Conservation (phyloP, 2,888 invertebrate species). For the Bursaphelenchus okinawaensis region DNA sequence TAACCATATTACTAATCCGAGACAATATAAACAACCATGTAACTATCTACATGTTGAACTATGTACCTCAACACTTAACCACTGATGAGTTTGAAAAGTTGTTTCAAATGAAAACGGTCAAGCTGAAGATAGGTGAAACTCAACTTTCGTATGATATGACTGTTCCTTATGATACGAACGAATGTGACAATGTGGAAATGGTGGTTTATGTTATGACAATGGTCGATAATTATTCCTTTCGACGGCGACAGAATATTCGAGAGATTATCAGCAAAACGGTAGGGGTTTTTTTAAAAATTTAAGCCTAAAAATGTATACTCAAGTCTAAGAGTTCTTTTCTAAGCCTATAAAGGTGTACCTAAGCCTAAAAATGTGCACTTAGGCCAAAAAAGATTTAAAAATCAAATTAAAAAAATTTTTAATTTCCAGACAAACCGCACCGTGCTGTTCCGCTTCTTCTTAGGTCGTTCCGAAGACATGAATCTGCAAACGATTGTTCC, state of each 20-base stretch:
- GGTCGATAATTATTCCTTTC: background rate
- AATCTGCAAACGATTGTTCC: background rate
- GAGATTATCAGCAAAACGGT: background rate
- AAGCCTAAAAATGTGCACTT: no score
- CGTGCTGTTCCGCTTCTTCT: background rate
- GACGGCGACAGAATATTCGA: background rate
- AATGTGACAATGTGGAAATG: background rate
- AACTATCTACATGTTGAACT: background rate
- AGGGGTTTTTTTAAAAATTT: background rate
- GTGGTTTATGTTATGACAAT: background rate
- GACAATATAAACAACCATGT: background rate
- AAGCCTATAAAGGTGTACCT: no score
- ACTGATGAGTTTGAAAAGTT: background rate
- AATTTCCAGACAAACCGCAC: background rate
- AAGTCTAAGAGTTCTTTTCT: no score
- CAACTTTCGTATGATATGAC: background rate
- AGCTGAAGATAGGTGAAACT: background rate
- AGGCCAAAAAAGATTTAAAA: background rate
- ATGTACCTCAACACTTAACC: background rate
- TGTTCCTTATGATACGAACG: background rate
- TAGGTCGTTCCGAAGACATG: background rate
- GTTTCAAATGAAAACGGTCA: background rate
- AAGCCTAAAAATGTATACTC: background rate
- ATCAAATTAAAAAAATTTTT: background rate
- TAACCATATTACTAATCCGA: background rate